These are phyloP conservation scores for Toxotes jaculatrix DNA, from an alignment of 2,113 vertebrate genomes.

Conservation along the genomic window DNA sequence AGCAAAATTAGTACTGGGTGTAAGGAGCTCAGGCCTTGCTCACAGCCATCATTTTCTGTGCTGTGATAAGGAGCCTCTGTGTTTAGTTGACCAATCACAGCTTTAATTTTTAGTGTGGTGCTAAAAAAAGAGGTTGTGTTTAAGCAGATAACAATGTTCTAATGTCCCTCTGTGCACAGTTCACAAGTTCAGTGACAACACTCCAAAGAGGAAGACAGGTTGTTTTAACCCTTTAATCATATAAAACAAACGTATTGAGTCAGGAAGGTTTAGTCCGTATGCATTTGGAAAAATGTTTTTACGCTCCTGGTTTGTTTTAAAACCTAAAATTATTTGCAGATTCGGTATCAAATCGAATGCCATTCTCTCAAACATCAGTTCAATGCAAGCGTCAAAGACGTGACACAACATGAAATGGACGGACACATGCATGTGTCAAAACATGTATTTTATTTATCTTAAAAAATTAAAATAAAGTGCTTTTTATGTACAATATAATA, in stretches of 20 bases:
- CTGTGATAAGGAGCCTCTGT: background rate
- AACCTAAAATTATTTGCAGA: background rate
- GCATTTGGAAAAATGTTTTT: background rate
- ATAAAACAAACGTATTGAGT: background rate
- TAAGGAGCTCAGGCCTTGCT: background rate
- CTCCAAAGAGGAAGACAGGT: background rate
- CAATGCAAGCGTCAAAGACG: background rate
- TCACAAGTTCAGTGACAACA: background rate
- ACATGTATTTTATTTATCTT: constrained; percentile 84
- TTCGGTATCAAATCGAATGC: background rate
- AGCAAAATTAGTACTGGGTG: background rate
- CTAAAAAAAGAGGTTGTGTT: background rate
- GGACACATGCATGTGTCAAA: constrained; percentile 54
- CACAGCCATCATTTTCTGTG: background rate
- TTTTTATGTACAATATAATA: constrained; percentile 86
- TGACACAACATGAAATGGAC: background rate
- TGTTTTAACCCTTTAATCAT: background rate
- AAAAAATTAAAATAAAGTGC: constrained; percentile 87
- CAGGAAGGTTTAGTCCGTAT: background rate
- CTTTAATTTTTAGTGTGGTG: background rate
- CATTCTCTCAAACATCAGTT: background rate
- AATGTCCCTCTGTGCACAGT: background rate
- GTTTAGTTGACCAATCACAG: background rate
- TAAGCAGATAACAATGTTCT: background rate
- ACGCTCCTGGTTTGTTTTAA: background rate